These are phyloP conservation scores for Pseudorasbora parva DNA, from an alignment of 2,113 vertebrate genomes.

Conservation along the genomic window DNA sequence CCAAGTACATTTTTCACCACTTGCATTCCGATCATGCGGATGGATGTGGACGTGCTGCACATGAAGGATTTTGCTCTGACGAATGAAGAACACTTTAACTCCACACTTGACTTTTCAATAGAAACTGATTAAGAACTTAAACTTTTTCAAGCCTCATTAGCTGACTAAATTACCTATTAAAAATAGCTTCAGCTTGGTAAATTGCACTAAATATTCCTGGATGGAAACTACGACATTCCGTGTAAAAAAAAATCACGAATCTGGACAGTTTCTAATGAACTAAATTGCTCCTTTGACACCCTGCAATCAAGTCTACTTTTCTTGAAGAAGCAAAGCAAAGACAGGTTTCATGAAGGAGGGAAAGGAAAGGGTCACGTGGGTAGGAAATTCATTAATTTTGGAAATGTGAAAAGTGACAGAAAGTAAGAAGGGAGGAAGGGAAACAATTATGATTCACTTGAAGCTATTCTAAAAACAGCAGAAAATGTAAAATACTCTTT, in stretches of 20 bases:
- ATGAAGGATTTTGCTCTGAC: background rate
- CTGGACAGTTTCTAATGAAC: constrained; percentile 18
- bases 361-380: constrained; percentile 1
- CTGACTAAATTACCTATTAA: constrained; percentile 15
- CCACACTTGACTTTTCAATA: background rate
- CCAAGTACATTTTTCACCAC: background rate
- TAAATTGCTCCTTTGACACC: constrained; percentile 29
- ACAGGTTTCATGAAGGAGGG: too few relatives aligned
- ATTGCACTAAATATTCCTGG: background rate
- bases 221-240: background rate
- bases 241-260: background rate
- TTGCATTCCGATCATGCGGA: background rate
- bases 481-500: background rate
- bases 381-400: constrained; percentile 30
- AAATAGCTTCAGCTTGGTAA: constrained; percentile 19
- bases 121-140: background rate
- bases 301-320: constrained; percentile 30
- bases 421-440: background rate
- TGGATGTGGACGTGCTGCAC: background rate
- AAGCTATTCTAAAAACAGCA: background rate
- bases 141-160: constrained; percentile 5
- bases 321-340: background rate
- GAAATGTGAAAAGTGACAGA: background rate
- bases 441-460: background rate
- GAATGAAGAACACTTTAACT: background rate